Percentiles rank a stretch among this genome's conserved stretches.
Conservation (phyloP, 1,140 invertebrate genomes). For the Drosophila elegans region DNA sequence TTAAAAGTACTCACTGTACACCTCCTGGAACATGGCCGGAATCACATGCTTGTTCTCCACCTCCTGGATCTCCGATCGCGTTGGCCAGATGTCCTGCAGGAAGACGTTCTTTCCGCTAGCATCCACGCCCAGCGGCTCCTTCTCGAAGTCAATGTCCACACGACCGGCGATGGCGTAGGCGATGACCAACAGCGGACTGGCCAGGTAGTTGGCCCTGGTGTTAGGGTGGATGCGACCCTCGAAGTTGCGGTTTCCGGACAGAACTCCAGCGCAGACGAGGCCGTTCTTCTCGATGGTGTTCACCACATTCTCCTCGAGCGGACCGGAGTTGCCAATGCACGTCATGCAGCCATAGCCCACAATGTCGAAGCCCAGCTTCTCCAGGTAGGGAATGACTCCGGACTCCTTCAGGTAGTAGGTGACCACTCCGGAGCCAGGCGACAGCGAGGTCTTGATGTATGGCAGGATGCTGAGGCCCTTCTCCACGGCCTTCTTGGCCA, state of each 20-base stretch:
- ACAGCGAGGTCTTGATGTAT: slow-evolving; percentile 98
- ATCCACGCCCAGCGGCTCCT: slow-evolving; percentile 91
- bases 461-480: slow-evolving; percentile 94
- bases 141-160: slow-evolving; percentile 97
- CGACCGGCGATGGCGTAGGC: slow-evolving; percentile 98
- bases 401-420: slow-evolving; percentile 96
- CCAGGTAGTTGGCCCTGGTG: slow-evolving; percentile 98
- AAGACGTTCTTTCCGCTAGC: slow-evolving; percentile 91
- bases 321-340: slow-evolving; percentile 99
- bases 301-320: slow-evolving; percentile 94
- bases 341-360: slow-evolving; percentile 99
- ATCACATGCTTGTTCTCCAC: slow-evolving; percentile 96
- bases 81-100: slow-evolving; percentile 98
- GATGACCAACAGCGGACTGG: slow-evolving; percentile 97
- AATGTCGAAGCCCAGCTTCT: slow-evolving; percentile 96
- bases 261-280: slow-evolving; percentile 96
- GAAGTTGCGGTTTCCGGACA: slow-evolving; percentile 99
- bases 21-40: slow-evolving; percentile 98
- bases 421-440: slow-evolving; percentile 98
- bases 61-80: slow-evolving; percentile 94
- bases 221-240: slow-evolving; percentile 98
- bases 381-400: slow-evolving; percentile 94
- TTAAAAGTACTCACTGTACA: slow-evolving; percentile 84
- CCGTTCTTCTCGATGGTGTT: slow-evolving; percentile 98
- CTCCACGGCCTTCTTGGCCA: slow-evolving; percentile 98